Conservation (phyloP, 1,140 invertebrate genomes). For the Homalodisca vitripennis region DNA sequence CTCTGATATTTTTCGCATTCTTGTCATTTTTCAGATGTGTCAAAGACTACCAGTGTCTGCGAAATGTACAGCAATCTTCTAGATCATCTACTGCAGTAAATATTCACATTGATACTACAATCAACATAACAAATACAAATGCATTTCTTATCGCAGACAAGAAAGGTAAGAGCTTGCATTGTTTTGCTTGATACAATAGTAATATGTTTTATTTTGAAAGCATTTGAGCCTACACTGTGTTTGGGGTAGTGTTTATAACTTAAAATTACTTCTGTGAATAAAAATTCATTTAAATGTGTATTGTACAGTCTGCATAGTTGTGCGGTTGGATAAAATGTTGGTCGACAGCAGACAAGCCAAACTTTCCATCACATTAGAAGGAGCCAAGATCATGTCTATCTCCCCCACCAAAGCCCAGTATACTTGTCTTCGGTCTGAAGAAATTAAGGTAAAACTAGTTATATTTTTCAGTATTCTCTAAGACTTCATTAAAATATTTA, state of each 20-base stretch:
- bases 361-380: constrained; percentile 44
- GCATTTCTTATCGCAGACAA: constrained; percentile 62
- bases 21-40: constrained; percentile 46
- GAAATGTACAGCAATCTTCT: constrained; percentile 33
- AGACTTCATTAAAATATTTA: too few relatives aligned
- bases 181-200: too few relatives aligned
- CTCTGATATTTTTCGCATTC: too few relatives aligned
- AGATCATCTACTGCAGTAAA: background rate
- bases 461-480: too few relatives aligned
- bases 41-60: constrained; percentile 44
- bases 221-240: too few relatives aligned
- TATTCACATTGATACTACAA: constrained; percentile 29
- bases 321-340: constrained; percentile 55
- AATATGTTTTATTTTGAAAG: too few relatives aligned
- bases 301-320: constrained; percentile 57
- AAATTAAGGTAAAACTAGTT: constrained; percentile 52
- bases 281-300: too few relatives aligned
- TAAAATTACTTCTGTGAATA: too few relatives aligned
- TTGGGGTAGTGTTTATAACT: too few relatives aligned
- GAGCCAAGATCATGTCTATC: constrained; percentile 48
- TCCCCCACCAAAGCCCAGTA: constrained; percentile 48
- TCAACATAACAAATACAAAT: constrained; percentile 62
- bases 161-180: constrained; percentile 58
- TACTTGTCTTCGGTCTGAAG: constrained; percentile 51
- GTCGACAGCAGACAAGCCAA: constrained; percentile 50